Evolutionary conservation across 2,797 vertebrate genomes (phyloP).

Genomic region (Pygocentrus nattereri): DNA sequence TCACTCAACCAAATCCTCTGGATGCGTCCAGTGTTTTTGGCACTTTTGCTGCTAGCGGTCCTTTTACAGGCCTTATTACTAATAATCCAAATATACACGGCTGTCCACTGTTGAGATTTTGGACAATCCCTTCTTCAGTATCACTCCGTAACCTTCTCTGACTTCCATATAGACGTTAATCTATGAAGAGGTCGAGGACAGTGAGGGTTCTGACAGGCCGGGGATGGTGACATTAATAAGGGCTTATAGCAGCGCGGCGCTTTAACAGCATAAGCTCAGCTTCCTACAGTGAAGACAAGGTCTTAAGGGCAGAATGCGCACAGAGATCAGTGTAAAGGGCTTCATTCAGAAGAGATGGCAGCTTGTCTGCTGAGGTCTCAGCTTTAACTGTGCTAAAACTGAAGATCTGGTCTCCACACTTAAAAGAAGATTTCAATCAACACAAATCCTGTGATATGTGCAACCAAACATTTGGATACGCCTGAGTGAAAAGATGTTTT

Average conservation of each 20-base stretch:
- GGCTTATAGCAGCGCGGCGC: not conserved
- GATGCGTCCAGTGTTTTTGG: not conserved
- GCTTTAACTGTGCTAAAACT: not conserved
- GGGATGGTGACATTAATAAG: slow-evolving; percentile 12
- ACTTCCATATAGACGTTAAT: not conserved
- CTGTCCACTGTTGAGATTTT: not conserved
- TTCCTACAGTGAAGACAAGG: slow-evolving; percentile 17
- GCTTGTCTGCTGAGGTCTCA: not conserved
- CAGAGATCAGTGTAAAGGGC: slow-evolving; percentile 7
- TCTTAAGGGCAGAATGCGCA: not conserved
- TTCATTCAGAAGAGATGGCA: not conserved
- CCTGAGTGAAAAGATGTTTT: no score
- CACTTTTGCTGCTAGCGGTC: not conserved
- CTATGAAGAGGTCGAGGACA: not conserved
- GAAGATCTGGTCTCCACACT: not conserved
- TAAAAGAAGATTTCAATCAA: no score
- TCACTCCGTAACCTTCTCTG: not conserved
- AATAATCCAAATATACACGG: not conserved
- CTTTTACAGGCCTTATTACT: not conserved
- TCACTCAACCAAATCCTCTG: not conserved
- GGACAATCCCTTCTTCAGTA: not conserved
- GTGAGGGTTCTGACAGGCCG: not conserved
- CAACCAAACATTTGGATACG: no score
- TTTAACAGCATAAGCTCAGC: not conserved
- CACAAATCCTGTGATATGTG: no score